These are phyloP conservation scores for Chrysochloris asiatica DNA, from an alignment of 2,113 vertebrate genomes.

Conservation along the genomic window DNA sequence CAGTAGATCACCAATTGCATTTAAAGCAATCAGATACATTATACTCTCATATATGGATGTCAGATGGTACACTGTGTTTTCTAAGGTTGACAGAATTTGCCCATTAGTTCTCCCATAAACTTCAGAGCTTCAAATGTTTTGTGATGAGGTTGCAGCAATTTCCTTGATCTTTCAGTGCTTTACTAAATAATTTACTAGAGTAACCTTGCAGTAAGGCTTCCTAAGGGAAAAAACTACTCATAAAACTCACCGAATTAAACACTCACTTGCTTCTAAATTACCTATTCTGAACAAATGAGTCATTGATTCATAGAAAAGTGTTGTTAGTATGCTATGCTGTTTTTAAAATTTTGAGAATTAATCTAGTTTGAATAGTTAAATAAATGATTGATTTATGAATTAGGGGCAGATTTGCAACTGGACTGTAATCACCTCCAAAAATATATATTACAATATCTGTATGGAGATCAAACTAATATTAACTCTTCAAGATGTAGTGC, in stretches of 20 bases:
- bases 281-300: conserved; percentile 44
- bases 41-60: neutral
- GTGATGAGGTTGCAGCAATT: conserved; percentile 58
- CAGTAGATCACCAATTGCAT: neutral
- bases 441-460: neutral
- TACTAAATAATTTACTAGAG: conserved; percentile 65
- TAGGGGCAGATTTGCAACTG: neutral
- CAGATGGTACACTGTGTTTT: neutral
- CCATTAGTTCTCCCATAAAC: conserved; percentile 33
- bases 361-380: conserved; percentile 12
- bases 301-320: conserved; percentile 19
- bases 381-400: neutral
- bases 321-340: neutral
- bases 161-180: conserved; percentile 59
- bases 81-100: neutral
- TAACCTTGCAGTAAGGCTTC: conserved; percentile 51
- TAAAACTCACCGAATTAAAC: conserved; percentile 53
- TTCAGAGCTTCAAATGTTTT: conserved; percentile 44
- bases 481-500: neutral
- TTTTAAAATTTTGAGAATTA: conserved; percentile 40
- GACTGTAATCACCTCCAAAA: neutral
- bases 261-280: conserved; percentile 40
- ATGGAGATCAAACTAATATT: neutral
- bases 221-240: conserved; percentile 39
- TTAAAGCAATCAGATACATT: neutral